Conservation (phyloP, 35 echinoderm and acorn worm genomes). For the Strongylocentrotus purpuratus region DNA sequence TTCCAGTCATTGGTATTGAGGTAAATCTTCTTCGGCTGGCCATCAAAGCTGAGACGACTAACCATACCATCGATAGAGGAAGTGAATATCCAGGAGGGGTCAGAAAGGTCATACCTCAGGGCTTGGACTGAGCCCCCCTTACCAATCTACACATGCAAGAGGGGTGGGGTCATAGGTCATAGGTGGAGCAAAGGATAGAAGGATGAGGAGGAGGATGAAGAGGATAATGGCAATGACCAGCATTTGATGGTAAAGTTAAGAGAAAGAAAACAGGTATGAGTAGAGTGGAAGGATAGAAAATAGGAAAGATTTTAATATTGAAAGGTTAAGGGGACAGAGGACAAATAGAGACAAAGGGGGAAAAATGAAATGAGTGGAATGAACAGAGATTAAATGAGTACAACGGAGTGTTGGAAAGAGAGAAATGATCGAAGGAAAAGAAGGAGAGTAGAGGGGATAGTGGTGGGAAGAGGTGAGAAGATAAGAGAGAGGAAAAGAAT, state of each 20-base stretch:
- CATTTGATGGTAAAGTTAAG: no score
- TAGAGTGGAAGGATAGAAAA: no score
- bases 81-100: slow-evolving; percentile 60
- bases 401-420: background rate
- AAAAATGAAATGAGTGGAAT: no score
- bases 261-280: no score
- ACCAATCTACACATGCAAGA: slow-evolving; percentile 55
- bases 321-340: no score
- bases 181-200: background rate
- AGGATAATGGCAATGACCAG: background rate
- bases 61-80: slow-evolving; percentile 73
- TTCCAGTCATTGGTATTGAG: slow-evolving; percentile 66
- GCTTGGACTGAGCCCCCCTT: slow-evolving; percentile 67
- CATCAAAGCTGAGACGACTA: slow-evolving; percentile 52
- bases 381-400: no score
- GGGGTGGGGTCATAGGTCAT: background rate
- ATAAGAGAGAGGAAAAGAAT: no score
- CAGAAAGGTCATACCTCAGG: slow-evolving; percentile 62
- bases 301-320: no score
- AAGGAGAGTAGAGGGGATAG: no score
- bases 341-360: background rate
- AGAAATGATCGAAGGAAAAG: background rate
- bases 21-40: slow-evolving; percentile 33
- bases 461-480: no score
- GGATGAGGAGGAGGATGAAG: background rate